Conservation (phyloP, 2,113 vertebrate species). For the Chrysochloris asiatica region DNA sequence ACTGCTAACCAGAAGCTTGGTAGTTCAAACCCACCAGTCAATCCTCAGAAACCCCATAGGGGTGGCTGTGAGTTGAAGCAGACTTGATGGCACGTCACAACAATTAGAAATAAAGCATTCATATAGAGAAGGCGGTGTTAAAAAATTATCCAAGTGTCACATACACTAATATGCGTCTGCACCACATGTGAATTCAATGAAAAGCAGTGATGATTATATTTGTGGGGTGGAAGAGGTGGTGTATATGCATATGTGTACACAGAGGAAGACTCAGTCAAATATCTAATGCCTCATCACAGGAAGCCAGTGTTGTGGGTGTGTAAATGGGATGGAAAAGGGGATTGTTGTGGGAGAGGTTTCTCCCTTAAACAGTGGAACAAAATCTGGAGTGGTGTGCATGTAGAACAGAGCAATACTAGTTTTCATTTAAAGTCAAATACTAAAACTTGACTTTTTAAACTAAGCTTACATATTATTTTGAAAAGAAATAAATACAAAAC, state of each 20-base stretch:
- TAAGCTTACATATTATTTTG: background rate
- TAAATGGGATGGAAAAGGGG: background rate
- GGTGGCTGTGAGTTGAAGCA: too few relatives aligned
- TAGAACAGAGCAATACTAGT: background rate
- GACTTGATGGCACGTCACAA: too few relatives aligned
- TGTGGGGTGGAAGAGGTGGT: too few relatives aligned
- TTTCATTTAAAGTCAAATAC: background rate
- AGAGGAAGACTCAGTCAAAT: background rate
- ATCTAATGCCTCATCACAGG: background rate
- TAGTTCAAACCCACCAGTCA: too few relatives aligned
- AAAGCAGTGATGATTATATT: too few relatives aligned
- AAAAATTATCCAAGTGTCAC: too few relatives aligned
- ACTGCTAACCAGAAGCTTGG: too few relatives aligned
- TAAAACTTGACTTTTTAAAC: slow-evolving; percentile 23
- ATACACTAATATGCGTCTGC: too few relatives aligned
- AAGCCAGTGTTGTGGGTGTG: background rate
- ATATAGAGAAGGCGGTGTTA: too few relatives aligned
- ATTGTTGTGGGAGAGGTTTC: background rate
- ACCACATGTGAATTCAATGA: too few relatives aligned
- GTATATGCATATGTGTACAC: too few relatives aligned
- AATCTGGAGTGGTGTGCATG: background rate
- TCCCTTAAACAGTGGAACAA: background rate
- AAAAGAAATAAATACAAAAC: slow-evolving; percentile 38
- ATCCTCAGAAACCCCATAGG: too few relatives aligned
- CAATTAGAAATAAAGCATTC: background rate